Evolutionary conservation across 2,888 invertebrate species (phyloP), one percentile per base, ranked within the genome.

Genomic region (Thymelicus acteon): DNA sequence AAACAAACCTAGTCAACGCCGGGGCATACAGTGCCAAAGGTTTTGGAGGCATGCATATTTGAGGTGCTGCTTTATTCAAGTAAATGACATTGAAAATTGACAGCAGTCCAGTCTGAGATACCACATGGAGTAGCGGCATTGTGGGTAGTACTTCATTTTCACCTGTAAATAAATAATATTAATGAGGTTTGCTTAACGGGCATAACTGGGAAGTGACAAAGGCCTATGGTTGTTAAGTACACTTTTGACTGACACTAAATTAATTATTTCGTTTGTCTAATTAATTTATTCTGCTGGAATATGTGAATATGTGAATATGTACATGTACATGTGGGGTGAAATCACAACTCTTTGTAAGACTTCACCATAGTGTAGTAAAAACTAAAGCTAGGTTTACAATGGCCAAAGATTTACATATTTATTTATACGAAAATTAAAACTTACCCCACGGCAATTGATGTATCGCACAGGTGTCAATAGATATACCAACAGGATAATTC

Each of bases 401-500:
- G 31, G 31, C 31, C 31, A 31, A 31, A 6, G 6, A 0, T 4
- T 40, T 7, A 40, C 39, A 40, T 40, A 40, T 40, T 40, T 40
- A 40, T 40, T 40, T 40, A 40, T 7, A 40, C 40, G 40, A 40
- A 39, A 39, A 39, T 19, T 62, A 57, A 60, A 66, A 82, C 86
- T 91, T 85, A 85, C 96, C 96, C 94, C 96, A 95, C 8, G 95
- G 95, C 63, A 97, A 81, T 75, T 95, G 95, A 80, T 95, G 94
- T 61, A 95, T 94, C 1, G 96, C 95, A 44, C 97, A 95, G 6
- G 95, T 96, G 80, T 98, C 97, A 0, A 98, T 89, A 7, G 95
- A 95, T 71, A 97, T 85, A 12, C 98, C 98, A 60, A 98, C 89
- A 0, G 98, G 98, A 84, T 96, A 97, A 6, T 97, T 97, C 80